phyloP scores from a whole-genome alignment of 2,888 invertebrate species.

The Catotricha subobsoleta region DNA sequence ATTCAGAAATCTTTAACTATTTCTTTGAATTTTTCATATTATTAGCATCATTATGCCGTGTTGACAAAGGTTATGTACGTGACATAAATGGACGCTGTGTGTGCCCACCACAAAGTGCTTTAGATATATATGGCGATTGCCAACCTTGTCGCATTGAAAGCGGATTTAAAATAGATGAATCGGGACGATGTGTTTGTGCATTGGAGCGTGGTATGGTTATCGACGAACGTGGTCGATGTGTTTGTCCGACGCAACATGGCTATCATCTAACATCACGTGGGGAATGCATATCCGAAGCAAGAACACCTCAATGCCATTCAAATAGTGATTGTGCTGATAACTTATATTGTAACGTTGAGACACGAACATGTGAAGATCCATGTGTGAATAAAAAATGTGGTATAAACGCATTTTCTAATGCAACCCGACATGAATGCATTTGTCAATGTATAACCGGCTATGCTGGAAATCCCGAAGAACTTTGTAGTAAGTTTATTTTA shows the following conservation, averaged over 20 bases:
- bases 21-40: too few species aligned
- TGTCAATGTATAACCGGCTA: conserved; percentile 64
- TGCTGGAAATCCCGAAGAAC: conserved; percentile 53
- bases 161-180: conserved; percentile 56
- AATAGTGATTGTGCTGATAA: conserved; percentile 62
- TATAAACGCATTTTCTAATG: conserved; percentile 57
- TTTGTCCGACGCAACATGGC: conserved; percentile 50
- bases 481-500: conserved; percentile 44
- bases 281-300: conserved; percentile 34
- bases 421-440: conserved; percentile 53
- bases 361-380: conserved; percentile 61
- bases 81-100: conserved; percentile 45
- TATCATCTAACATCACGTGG: conserved; percentile 42
- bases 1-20: neutral
- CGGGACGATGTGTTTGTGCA: conserved; percentile 68
- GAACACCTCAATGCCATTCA: conserved; percentile 38
- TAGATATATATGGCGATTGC: conserved; percentile 61
- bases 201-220: conserved; percentile 58
- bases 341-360: conserved; percentile 49
- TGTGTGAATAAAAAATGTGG: conserved; percentile 59
- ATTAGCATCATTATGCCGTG: conserved; percentile 40
- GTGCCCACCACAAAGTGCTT: conserved; percentile 59
- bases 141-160: conserved; percentile 50
- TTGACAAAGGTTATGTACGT: conserved; percentile 48
- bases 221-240: conserved; percentile 59